Percentiles rank a stretch among this genome's conserved stretches.
These are phyloP conservation scores for Lytechinus variegatus DNA, from an alignment of 35 echinoderm and acorn worm genomes.

Conservation along the genomic window DNA sequence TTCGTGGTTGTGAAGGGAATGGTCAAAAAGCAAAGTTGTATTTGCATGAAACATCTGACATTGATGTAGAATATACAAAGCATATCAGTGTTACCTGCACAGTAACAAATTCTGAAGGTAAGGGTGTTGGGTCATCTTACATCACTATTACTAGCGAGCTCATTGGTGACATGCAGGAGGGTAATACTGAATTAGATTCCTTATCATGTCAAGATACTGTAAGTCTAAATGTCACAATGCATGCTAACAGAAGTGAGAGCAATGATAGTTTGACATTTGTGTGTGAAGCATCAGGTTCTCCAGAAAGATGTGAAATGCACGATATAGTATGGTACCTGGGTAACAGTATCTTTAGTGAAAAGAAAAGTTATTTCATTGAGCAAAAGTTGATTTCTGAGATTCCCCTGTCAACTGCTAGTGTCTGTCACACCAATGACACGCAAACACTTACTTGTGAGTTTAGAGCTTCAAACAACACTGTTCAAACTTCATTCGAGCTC, in stretches of 20 bases:
- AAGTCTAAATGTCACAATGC: neutral
- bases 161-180: neutral
- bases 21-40: neutral
- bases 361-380: neutral
- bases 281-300: neutral
- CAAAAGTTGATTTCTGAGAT: neutral
- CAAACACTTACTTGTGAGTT: neutral
- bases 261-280: neutral
- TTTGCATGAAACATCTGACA: neutral
- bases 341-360: neutral
- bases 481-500: neutral
- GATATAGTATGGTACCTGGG: neutral
- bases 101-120: neutral
- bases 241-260: neutral
- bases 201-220: neutral
- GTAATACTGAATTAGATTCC: neutral
- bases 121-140: neutral
- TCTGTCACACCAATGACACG: neutral
- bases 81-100: conserved; percentile 17
- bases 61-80: neutral
- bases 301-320: neutral
- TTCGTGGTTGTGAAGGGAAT: neutral
- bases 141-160: neutral
- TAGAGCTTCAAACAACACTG: neutral
- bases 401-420: neutral